A percentile compares a stretch with the other conserved stretches of the same genome.
Conservation (phyloP, 2,113 vertebrate genomes). For the Noctilio leporinus region DNA sequence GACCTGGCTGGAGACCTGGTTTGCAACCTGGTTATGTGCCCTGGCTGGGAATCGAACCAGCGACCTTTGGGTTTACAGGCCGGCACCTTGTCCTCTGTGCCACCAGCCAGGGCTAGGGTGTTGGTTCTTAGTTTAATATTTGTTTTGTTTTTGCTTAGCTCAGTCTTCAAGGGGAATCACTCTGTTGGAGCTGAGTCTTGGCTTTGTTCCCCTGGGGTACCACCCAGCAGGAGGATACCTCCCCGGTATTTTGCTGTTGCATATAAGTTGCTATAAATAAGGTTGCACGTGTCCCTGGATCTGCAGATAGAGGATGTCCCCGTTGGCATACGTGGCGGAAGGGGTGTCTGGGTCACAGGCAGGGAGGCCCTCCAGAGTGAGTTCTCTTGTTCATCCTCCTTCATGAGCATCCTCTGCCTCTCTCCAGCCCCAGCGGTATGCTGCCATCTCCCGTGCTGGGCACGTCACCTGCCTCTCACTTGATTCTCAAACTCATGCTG, state of each 20-base stretch:
- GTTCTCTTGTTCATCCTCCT: fast-evolving
- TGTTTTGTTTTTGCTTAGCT: not conserved
- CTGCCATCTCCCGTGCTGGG: no score
- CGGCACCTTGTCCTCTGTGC: no score
- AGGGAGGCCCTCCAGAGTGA: fast-evolving
- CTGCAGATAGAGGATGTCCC: not conserved
- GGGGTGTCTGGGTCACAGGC: not conserved
- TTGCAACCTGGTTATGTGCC: no score
- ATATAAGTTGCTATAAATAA: no score
- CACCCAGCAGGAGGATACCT: fast-evolving
- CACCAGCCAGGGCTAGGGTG: no score
- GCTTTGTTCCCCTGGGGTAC: no score
- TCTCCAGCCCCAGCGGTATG: fast-evolving
- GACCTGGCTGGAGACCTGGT: no score
- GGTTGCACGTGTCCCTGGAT: not conserved
- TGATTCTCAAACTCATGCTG: not conserved
- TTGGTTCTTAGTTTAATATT: not conserved
- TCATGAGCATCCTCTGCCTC: fast-evolving
- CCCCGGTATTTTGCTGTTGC: not conserved
- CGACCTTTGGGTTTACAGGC: no score
- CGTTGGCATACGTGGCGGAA: fast-evolving
- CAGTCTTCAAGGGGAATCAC: no score
- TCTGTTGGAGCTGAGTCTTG: no score
- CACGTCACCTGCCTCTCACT: fast-evolving
- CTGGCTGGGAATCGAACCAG: no score